A percentile compares a stretch with the other conserved stretches of the same genome.
These are phyloP conservation scores for Lepidostoma basale DNA, from an alignment of 1,140 invertebrate species.

Conservation along the genomic window DNA sequence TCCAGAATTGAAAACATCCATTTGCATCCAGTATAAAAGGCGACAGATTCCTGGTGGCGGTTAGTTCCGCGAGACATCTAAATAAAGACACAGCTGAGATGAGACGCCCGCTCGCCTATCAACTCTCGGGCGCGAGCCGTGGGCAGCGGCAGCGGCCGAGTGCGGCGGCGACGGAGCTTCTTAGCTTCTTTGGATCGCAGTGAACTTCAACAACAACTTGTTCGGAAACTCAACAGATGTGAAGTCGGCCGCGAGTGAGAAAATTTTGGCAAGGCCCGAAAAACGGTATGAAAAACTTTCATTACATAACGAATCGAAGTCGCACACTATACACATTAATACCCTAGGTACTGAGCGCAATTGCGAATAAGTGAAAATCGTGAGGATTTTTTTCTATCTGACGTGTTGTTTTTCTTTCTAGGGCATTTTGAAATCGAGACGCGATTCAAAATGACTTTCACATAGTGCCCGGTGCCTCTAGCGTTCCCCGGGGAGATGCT, in stretches of 20 bases:
- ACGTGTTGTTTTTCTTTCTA: background rate
- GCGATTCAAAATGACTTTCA: slow-evolving; percentile 6
- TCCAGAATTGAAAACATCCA: background rate
- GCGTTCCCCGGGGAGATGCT: background rate
- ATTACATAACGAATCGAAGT: slow-evolving; percentile 37
- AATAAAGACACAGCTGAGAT: slow-evolving; percentile 31
- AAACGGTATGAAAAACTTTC: slow-evolving; percentile 34
- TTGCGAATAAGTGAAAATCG: background rate
- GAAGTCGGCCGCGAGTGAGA: slow-evolving; percentile 29
- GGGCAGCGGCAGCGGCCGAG: background rate
- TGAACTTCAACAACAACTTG: slow-evolving; percentile 29
- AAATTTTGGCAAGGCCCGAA: slow-evolving; percentile 32
- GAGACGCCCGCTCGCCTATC: background rate
- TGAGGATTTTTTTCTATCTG: background rate
- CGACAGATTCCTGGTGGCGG: background rate
- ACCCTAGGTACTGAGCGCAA: slow-evolving; percentile 3
- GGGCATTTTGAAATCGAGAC: slow-evolving; percentile 18
- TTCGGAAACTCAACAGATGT: slow-evolving; percentile 19
- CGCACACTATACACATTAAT: slow-evolving; percentile 24
- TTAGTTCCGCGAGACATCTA: slow-evolving; percentile 29
- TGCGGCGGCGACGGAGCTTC: background rate
- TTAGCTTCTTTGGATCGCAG: slow-evolving; percentile 7
- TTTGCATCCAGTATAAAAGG: slow-evolving; percentile 31
- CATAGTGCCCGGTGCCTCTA: background rate
- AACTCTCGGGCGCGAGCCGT: background rate